Evolutionary conservation across 2,797 vertebrate species (phyloP), one percentile per base, ranked within the genome.

Genomic region (Argyrosomus regius): DNA sequence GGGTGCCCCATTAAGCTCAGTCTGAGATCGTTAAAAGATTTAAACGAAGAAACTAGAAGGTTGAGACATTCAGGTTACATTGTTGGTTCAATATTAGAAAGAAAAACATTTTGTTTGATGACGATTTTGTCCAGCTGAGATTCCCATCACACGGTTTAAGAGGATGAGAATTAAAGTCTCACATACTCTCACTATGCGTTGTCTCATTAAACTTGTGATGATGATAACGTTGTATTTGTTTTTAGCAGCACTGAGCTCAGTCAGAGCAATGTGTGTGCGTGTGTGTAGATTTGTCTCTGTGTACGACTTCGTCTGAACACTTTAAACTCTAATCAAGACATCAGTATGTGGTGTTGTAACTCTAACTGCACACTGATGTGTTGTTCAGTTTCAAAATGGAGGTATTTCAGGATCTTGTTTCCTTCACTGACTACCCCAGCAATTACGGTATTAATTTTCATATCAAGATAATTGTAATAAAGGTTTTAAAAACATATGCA

Each of bases 1-100:
- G 78, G 78, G 65, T 62, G 72, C 62, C 53, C 20, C 65, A 87
- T 89, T 87, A 54, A 75, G 54, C 69, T 69, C 17, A 62, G 61
- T 61, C 59, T 66, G 48, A 60, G 65, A 8, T 39, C 71, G 60
- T 75, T 76, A 48, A 59, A 60, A 48, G 45, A 77, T 82, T 65
- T 72, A 48, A 67, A 48, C 26, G 62, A 39, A 39, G 35, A 39
- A 39, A 39, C 35, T 39, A 39, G 35, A 39, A 39, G 35, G 41
- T 20, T 46, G 12, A 70, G 31, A 59, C 28, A 57, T 31, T 67
- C 17, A 65, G 28, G 31, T 50, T 26, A 39, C 14, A 56, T 22
- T 60, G 20, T 26, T 58, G 18, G 4, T 61, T 66, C 22, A 77
- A 62, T 16, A 71, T 72, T 13, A 20, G 18, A 14, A 10, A 28